phyloP scores from a whole-genome alignment of 1,140 invertebrate species.

The Drosophila obscura region DNA sequence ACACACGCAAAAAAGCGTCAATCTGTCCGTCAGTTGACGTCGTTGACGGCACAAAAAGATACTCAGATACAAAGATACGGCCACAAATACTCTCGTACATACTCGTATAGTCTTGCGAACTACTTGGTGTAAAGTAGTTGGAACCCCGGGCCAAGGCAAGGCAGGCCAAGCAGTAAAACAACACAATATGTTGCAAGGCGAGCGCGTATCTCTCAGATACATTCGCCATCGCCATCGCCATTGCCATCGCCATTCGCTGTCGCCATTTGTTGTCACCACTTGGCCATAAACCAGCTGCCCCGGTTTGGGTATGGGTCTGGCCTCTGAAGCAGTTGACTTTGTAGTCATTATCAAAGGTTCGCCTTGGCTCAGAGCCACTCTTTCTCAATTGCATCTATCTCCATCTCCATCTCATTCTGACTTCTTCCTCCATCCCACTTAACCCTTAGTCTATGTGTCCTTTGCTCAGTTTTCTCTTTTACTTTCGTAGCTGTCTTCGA shows the following conservation, averaged over 20 bases:
- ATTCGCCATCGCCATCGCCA: conserved; percentile 15
- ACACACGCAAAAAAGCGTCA: conserved; percentile 26
- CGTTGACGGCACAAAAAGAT: conserved; percentile 14
- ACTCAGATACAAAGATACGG: neutral
- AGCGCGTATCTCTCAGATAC: conserved; percentile 38
- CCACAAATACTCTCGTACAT: too few species aligned
- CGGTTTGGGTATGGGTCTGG: neutral
- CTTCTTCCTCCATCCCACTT: neutral
- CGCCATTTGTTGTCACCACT: conserved; percentile 7
- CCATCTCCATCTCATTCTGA: too few species aligned
- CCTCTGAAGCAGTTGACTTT: conserved; percentile 38
- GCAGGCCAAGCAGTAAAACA: conserved; percentile 13
- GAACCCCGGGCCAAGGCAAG: neutral
- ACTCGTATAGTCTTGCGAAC: too few species aligned
- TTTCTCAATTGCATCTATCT: neutral
- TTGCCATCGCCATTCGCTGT: conserved; percentile 4
- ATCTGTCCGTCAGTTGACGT: conserved; percentile 24
- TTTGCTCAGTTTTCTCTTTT: neutral
- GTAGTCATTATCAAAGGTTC: conserved; percentile 65
- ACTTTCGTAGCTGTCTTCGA: conserved; percentile 14
- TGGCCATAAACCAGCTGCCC: conserved; percentile 39
- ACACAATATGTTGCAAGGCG: conserved; percentile 46
- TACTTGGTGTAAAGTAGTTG: too few species aligned
- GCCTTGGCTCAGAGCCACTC: conserved; percentile 7
- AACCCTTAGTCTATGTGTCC: neutral